phyloP scores from a whole-genome alignment of 2,888 invertebrate species.

The Deroplatys truncata region DNA sequence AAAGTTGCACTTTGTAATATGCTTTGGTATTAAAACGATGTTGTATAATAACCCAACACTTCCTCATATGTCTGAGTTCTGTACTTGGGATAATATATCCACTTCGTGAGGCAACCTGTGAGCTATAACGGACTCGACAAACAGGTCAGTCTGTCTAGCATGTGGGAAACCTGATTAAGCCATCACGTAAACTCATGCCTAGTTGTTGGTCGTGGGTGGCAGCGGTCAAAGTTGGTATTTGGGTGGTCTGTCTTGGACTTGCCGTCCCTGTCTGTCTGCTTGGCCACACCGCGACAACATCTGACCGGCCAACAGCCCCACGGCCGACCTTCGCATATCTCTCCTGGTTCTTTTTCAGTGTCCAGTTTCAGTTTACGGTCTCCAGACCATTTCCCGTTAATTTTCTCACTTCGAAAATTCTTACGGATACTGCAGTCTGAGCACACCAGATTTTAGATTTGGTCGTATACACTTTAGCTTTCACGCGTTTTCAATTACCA shows the following conservation, averaged over 20 bases:
- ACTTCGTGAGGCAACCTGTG: neutral
- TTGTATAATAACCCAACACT: neutral
- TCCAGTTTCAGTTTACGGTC: neutral
- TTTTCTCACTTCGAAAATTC: too few relatives aligned
- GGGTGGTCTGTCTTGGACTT: neutral
- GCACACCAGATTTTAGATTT: too few relatives aligned
- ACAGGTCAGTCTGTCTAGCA: neutral
- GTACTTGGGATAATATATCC: neutral
- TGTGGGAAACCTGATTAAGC: neutral
- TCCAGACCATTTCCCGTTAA: neutral
- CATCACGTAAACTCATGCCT: neutral
- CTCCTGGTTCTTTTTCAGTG: neutral
- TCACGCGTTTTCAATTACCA: too few relatives aligned
- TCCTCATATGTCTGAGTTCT: neutral
- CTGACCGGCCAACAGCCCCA: neutral
- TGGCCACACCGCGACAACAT: too few relatives aligned
- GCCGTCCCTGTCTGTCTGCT: too few relatives aligned
- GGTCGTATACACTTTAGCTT: too few relatives aligned
- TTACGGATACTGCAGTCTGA: too few relatives aligned
- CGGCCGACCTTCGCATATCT: neutral
- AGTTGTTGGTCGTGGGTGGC: neutral
- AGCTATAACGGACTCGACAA: neutral
- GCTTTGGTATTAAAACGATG: too few relatives aligned
- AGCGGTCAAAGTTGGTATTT: neutral
- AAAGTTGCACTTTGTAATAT: too few relatives aligned